Evolutionary conservation across 2,113 vertebrate genomes (phyloP).

Genomic region (Orycteropus afer): DNA sequence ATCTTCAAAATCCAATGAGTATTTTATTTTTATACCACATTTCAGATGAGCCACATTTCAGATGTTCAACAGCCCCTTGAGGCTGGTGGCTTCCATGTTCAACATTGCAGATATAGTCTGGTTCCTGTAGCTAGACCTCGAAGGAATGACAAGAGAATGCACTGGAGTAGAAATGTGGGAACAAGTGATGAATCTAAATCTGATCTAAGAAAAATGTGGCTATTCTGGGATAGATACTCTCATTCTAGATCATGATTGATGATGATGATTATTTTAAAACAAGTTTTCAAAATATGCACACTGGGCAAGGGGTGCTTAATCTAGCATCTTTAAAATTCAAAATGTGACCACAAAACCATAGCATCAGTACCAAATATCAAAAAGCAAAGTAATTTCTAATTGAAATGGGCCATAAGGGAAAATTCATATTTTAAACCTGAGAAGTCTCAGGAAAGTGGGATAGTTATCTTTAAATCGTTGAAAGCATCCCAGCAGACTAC

Average conservation of each 20-base stretch:
- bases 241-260: background rate
- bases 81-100: background rate
- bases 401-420: background rate
- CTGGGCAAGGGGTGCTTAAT: background rate
- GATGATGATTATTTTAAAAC: slow-evolving; percentile 9
- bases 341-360: background rate
- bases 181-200: background rate
- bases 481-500: background rate
- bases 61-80: background rate
- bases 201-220: background rate
- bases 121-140: background rate
- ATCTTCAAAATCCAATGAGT: background rate
- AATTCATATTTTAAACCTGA: background rate
- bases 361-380: background rate
- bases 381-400: background rate
- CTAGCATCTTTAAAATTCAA: background rate
- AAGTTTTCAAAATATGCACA: background rate
- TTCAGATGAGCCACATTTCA: background rate
- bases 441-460: background rate
- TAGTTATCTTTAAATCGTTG: background rate
- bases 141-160: background rate
- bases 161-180: background rate
- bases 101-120: background rate
- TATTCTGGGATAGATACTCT: background rate
- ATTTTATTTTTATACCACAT: background rate